Evolutionary conservation across 2,888 invertebrate species (phyloP).

Genomic region (Germaria angustata): DNA sequence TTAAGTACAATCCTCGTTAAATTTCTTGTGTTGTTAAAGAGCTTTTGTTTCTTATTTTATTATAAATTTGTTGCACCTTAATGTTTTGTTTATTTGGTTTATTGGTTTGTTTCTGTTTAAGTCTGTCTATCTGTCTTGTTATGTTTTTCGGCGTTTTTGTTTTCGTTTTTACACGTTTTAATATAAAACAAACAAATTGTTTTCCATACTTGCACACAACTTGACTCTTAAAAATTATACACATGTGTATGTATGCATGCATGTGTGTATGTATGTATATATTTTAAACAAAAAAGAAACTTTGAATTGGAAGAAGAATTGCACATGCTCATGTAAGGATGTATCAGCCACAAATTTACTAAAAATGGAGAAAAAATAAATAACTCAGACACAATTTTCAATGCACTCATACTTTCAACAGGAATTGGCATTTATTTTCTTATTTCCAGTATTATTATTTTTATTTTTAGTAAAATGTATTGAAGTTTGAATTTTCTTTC

Average conservation of each 20-base stretch:
- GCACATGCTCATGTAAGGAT: background rate
- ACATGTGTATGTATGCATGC: too few species aligned
- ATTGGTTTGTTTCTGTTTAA: constrained; percentile 15
- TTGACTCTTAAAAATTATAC: constrained; percentile 29
- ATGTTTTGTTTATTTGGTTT: constrained; percentile 1
- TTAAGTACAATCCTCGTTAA: background rate
- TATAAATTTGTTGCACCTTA: constrained; percentile 14
- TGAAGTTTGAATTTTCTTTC: constrained; percentile 10
- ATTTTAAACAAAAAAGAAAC: constrained; percentile 20
- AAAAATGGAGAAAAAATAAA: background rate
- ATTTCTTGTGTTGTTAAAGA: background rate
- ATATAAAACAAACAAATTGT: constrained; percentile 61
- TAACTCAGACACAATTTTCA: background rate
- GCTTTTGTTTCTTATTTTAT: background rate
- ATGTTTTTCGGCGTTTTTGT: background rate
- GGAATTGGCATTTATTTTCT: constrained; percentile 6
- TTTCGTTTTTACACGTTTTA: constrained; percentile 45
- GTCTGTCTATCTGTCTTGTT: constrained; percentile 12
- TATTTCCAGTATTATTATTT: too few species aligned
- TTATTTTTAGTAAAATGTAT: constrained; percentile 3
- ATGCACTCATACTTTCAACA: background rate
- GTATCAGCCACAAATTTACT: constrained; percentile 24
- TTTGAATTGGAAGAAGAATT: constrained; percentile 15
- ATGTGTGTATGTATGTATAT: too few species aligned
- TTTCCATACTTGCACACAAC: constrained; percentile 54